Base-by-base conservation (phyloP, 2,888 invertebrate genomes). In the Diloba caeruleocephala region DNA sequence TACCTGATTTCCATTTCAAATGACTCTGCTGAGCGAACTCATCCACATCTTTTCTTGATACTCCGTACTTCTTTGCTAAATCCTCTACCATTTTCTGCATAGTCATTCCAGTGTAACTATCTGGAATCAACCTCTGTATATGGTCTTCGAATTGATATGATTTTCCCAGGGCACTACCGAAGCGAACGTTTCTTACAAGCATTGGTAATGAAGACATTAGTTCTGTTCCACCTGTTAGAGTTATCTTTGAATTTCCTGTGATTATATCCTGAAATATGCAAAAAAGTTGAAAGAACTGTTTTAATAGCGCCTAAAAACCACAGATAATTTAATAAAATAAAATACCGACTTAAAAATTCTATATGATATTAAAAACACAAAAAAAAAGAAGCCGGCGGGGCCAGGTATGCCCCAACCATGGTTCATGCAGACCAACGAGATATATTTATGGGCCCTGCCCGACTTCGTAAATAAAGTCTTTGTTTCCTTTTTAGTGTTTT, bases 141-240 rank as follows among this genome's bases (percentile, higher is more conserved):
- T 87, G 82, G 85, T 99, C 99, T 89, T 99, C 99, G 28, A 99
- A 86, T 74, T 94, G 89, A 49, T 96, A 95, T 39, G 96, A 95
- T 12, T 91, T 88, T 0, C 99, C 99, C 1, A 99, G 92, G 0
- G 95, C 93, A 5, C 97, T 96, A 3, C 99, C 99, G 85, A 98
- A 99, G 26, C 99, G 95, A n/a, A 97, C 92, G 76, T 97, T 96
- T 49, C 99, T 94, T 0, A 97, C 96, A 14, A 96, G 94, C 82
- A 96, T 97, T 0, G 99, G 99, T 5, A 96, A 88, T 75, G 97
- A 96, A 2, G 98, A 98, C 99, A 99, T 99, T 79, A 96, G 97
- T 76, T 99, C 99, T 23, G 96, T 95, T 0, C 99, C 99, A 28
- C 99, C 99, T 12, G 98, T 96, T 29, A 99, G 88, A 3, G 97